phyloP scores from a whole-genome alignment of 2,113 vertebrate species.

The Hassar affinis region DNA sequence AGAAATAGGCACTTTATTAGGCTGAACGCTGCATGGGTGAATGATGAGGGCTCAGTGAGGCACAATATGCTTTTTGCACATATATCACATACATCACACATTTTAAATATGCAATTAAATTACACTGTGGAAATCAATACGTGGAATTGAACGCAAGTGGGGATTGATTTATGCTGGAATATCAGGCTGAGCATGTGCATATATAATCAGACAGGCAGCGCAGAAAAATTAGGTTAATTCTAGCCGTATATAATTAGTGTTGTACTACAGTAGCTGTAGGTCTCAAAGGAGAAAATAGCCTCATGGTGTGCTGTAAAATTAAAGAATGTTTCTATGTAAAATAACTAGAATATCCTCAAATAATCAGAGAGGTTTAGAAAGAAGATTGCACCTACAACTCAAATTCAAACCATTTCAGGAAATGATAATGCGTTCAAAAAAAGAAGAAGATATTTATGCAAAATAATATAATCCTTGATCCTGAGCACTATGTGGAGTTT shows the following conservation, averaged over 20 bases:
- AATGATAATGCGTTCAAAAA: neutral
- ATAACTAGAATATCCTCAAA: neutral
- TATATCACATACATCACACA: conserved; percentile 51
- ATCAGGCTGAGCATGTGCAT: conserved; percentile 28
- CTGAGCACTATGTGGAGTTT: neutral
- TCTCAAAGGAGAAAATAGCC: neutral
- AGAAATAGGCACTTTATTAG: conserved; percentile 50
- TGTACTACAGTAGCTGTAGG: neutral
- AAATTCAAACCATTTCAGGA: neutral
- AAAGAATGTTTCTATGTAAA: too few species aligned
- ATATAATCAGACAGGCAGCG: conserved; percentile 16
- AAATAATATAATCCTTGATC: neutral
- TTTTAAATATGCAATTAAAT: conserved; percentile 66
- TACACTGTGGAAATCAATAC: conserved; percentile 61
- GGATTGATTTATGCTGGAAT: conserved; percentile 63
- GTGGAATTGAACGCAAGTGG: conserved; percentile 23
- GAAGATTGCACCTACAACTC: neutral
- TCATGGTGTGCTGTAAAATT: neutral
- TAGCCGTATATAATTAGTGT: neutral
- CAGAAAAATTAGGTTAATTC: conserved; percentile 19
- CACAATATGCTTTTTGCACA: conserved; percentile 42
- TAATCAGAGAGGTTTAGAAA: neutral
- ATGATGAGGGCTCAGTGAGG: conserved; percentile 58
- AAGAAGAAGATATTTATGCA: neutral
- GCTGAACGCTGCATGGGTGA: conserved; percentile 55